Conservation (phyloP, 2,797 vertebrate species). For the Pipistrellus kuhlii region DNA sequence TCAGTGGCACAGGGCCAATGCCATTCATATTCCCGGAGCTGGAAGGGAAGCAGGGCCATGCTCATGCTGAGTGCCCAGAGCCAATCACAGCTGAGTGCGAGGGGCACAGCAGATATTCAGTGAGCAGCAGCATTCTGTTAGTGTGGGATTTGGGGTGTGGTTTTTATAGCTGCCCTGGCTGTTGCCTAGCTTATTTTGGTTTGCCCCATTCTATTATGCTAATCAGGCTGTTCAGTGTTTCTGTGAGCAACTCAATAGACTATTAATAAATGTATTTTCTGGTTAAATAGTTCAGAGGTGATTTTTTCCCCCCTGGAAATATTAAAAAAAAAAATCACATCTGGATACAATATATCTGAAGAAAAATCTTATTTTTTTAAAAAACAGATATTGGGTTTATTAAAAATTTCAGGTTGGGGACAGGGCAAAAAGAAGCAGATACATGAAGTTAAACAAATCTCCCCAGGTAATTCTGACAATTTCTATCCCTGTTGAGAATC, state of each 20-base stretch:
- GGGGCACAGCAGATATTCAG: background rate
- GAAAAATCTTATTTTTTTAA: background rate
- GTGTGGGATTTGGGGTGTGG: background rate
- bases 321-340: conserved; percentile 23
- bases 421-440: background rate
- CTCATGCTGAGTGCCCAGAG: background rate
- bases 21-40: background rate
- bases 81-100: fast-evolving
- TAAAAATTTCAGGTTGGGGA: conserved; percentile 25
- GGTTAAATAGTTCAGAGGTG: background rate
- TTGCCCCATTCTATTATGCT: background rate
- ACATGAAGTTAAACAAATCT: background rate
- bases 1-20: background rate
- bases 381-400: conserved; percentile 1
- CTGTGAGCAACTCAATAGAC: background rate
- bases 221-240: background rate
- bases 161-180: background rate
- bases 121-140: background rate
- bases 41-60: background rate
- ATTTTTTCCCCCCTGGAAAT: background rate
- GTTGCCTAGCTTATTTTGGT: background rate
- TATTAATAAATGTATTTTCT: background rate
- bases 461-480: conserved; percentile 24
- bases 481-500: conserved; percentile 31
- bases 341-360: background rate